Percentiles rank a stretch among this genome's conserved stretches.
Conservation (phyloP, 2,113 vertebrate species). For the Oceanites oceanicus region DNA sequence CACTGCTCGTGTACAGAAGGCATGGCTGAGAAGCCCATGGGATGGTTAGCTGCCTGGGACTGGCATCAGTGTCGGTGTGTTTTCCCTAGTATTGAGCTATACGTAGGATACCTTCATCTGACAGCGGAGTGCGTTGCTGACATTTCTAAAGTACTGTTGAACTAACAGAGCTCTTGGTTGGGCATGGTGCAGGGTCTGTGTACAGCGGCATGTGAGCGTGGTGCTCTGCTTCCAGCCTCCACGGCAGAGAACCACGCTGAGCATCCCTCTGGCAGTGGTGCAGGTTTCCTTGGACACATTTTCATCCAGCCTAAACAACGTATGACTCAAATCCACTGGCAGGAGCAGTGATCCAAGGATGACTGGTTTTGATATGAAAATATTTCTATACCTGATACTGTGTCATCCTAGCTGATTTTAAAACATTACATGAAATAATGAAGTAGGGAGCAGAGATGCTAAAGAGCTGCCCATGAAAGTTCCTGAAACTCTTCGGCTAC, state of each 20-base stretch:
- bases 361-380: background rate
- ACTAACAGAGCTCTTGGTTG: background rate
- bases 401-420: background rate
- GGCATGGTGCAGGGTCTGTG: background rate
- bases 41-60: background rate
- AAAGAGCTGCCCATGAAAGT: background rate
- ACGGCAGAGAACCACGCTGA: fast-evolving
- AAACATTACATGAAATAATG: background rate
- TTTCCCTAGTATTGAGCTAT: background rate
- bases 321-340: background rate
- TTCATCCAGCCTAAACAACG: background rate
- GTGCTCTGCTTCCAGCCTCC: background rate
- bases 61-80: background rate
- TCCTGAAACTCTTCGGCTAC: background rate
- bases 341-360: background rate
- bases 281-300: background rate
- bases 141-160: fast-evolving
- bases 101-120: background rate
- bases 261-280: background rate
- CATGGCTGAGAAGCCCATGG: background rate
- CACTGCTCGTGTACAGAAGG: background rate
- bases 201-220: fast-evolving
- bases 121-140: fast-evolving
- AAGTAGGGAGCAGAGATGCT: background rate
- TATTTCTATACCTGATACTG: background rate